Evolutionary conservation across 2,113 vertebrate genomes (phyloP), one percentile per base, ranked within the genome.

Genomic region (Datnioides undecimradiatus): DNA sequence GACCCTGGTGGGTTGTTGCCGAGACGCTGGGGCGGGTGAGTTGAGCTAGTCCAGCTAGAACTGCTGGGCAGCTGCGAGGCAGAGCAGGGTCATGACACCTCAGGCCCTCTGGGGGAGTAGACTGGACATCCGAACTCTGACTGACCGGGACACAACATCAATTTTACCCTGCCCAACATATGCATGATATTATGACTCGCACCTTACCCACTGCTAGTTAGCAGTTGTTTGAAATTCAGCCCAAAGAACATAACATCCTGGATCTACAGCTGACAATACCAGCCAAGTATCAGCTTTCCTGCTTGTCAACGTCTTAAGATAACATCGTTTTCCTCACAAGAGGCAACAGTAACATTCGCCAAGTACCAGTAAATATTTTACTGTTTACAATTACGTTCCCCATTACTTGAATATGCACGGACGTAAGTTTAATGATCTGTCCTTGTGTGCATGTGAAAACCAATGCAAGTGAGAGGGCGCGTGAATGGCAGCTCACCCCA

Each of bases 31-130:
- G 71, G 67, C 68, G 43, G 64, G 58, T 65, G 49, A 62, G 63
- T 40, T 51, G 77, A 80, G 29, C 54, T 19, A n/a, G n/a, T 86
- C 78, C 69, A 77, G 69, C 38, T 58, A 52, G 73, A 87, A 52
- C 45, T n/a, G 55, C 19, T 76, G 8, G 2, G 14, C 57, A 54
- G 36, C 34, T 13, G 48, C n/a, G 69, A 40, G 9, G 33, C 13
- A 14, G 59, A 17, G 25, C 69, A 45, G 63, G 70, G 66, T 84
- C 38, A 70, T 51, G 55, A 81, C 67, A 49, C 33, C 23, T 41
- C 31, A 6, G 59, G 36, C 29, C 64, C 49, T 66, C 25, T 34
- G 31, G 29, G 40, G 49, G 46, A 27, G 60, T 45, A n/a, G n/a
- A 40, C 27, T n/a, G 29, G 55, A 79, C 59, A 55, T 33, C 60